Evolutionary conservation across 2,113 vertebrate species (phyloP), one percentile per base, ranked within the genome.

Genomic region (Holacanthus passer): DNA sequence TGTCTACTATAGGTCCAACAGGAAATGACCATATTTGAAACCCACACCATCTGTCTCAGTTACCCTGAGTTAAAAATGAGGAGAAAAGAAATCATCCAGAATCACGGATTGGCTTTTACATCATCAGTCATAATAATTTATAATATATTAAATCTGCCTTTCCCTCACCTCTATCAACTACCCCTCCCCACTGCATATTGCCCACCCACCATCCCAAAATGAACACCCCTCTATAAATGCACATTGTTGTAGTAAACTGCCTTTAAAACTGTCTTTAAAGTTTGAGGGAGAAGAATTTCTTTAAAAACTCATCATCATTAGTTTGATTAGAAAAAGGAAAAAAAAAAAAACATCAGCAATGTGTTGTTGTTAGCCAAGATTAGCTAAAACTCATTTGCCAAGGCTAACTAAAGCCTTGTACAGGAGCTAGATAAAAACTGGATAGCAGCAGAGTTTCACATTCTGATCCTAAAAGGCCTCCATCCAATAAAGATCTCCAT

Each of bases 21-120:
- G 85, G 91, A 93, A 89, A 90, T 76, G 16, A 79, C 68, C 86
- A 65, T n/a, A 75, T 89, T 87, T 67, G 68, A 89, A 89, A 90
- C 87, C 88, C 86, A 91, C 82, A 70, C 83, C 84, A 76, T 93
- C 89, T 85, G 87, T 91, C 93, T 95, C 94, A 95, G 94, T 91
- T 87, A 92, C 94, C 94, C 94, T 95, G 94, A 95, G 94, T 94
- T 93, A 70, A 92, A 92, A 93, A 93, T 79, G 87, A 91, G 85
- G 89, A 86, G 87, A 85, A 81, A 64, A 59, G 24, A 89, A 92
- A 88, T 87, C 64, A 90, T 77, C 84, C 82, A 87, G 86, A 95
- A 89, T 91, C 68, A 89, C 73, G 70, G 82, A 93, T 88, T 93
- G 94, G 93, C 89, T 94, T 94, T 91, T 85, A 90, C 68, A 81